Conservation (phyloP, 2,888 invertebrate species). For the Xanthia togata region DNA sequence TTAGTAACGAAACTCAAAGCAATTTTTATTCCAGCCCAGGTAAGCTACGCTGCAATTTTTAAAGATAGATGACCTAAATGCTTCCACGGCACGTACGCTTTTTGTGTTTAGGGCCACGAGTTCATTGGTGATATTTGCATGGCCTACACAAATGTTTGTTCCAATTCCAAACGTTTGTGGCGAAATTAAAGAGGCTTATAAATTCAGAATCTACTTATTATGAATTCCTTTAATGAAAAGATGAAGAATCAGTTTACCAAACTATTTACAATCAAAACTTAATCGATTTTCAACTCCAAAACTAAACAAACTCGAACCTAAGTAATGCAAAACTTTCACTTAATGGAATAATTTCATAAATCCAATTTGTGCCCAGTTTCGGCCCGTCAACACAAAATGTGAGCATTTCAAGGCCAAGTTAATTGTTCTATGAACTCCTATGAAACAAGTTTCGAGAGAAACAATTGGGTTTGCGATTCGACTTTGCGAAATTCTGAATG, state of each 20-base stretch:
- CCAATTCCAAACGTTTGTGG: conserved; percentile 24
- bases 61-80: conserved; percentile 54
- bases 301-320: conserved; percentile 52
- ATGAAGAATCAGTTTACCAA: conserved; percentile 16
- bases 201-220: not conserved
- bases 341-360: conserved; percentile 65
- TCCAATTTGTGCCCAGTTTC: conserved; percentile 61
- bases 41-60: conserved; percentile 23
- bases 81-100: conserved; percentile 36
- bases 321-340: conserved; percentile 55
- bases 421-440: conserved; percentile 52
- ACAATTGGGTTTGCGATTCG: conserved; percentile 49
- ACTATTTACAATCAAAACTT: conserved; percentile 46
- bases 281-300: conserved; percentile 54
- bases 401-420: conserved; percentile 48
- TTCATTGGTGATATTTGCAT: conserved; percentile 50
- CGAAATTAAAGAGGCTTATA: not conserved
- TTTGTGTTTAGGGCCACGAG: conserved; percentile 50
- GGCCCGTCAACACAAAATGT: conserved; percentile 59
- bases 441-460: conserved; percentile 51
- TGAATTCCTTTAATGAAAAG: conserved; percentile 23
- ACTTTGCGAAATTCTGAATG: conserved; percentile 43
- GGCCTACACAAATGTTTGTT: conserved; percentile 39
- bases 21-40: conserved; percentile 7
- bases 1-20: not conserved